Conservation (phyloP, 2,113 vertebrate species). For the Lophius piscatorius region DNA sequence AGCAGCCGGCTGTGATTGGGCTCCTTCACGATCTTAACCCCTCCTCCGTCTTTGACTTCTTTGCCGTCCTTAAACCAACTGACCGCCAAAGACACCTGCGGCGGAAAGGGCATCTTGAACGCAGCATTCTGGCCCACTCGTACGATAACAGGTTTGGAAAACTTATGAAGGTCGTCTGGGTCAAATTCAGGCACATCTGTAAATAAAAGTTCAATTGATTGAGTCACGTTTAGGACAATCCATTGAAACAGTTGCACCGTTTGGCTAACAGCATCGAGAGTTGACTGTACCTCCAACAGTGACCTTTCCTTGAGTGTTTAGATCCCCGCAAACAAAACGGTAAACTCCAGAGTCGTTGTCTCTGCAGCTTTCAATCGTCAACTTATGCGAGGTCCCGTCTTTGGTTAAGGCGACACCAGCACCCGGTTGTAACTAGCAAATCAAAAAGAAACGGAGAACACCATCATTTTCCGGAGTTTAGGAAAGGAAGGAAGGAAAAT, state of each 20-base stretch:
- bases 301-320: slow-evolving; percentile 72
- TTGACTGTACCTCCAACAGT: slow-evolving; percentile 67
- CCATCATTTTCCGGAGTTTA: no score
- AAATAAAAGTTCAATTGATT: no score
- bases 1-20: slow-evolving; percentile 79
- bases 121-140: slow-evolving; percentile 82
- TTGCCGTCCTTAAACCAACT: slow-evolving; percentile 83
- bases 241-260: no score
- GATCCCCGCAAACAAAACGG: slow-evolving; percentile 76
- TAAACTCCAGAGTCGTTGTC: slow-evolving; percentile 80
- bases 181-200: slow-evolving; percentile 84
- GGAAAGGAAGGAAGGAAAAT: no score
- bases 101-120: slow-evolving; percentile 83
- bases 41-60: slow-evolving; percentile 75
- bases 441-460: background rate
- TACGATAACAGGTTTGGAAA: slow-evolving; percentile 82
- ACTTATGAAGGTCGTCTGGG: slow-evolving; percentile 77
- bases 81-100: slow-evolving; percentile 77
- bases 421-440: slow-evolving; percentile 72
- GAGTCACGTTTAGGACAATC: no score
- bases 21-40: slow-evolving; percentile 79
- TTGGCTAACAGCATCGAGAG: background rate
- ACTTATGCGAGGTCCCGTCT: slow-evolving; percentile 73
- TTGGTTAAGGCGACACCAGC: slow-evolving; percentile 70
- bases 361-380: slow-evolving; percentile 70